Percentiles rank a stretch among this genome's conserved stretches.
These are phyloP conservation scores for Agapornis roseicollis DNA, from an alignment of 2,113 vertebrate genomes.

Conservation along the genomic window DNA sequence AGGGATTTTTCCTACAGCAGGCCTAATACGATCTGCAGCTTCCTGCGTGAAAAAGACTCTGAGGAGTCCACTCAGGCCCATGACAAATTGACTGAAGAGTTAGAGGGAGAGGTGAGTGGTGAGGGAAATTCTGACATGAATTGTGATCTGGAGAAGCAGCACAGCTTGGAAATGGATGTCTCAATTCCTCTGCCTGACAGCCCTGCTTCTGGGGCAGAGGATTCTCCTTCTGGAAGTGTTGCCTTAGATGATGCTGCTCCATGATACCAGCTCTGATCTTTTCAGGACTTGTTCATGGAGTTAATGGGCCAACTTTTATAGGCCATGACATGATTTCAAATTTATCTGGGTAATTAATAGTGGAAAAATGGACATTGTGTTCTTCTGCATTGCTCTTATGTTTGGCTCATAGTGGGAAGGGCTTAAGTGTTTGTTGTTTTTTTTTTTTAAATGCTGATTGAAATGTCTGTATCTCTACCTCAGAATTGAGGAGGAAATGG, in stretches of 20 bases:
- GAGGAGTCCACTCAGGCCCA: slow-evolving; percentile 60
- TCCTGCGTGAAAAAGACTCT: slow-evolving; percentile 73
- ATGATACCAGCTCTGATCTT: not conserved
- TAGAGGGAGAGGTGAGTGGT: slow-evolving; percentile 63
- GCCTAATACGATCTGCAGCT: slow-evolving; percentile 75
- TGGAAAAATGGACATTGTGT: not conserved
- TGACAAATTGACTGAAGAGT: slow-evolving; percentile 66
- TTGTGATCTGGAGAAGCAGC: slow-evolving; percentile 47
- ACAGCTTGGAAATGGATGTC: slow-evolving; percentile 26
- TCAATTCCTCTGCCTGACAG: slow-evolving; percentile 11
- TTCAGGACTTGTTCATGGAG: not conserved
- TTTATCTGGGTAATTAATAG: not conserved
- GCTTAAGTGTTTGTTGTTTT: not conserved
- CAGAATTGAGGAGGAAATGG: not conserved
- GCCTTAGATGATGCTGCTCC: slow-evolving; percentile 36
- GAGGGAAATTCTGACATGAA: slow-evolving; percentile 23
- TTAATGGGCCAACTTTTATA: not conserved
- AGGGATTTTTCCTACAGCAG: slow-evolving; percentile 75
- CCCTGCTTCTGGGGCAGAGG: slow-evolving; percentile 42
- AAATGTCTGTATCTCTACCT: not conserved
- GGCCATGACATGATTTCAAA: not conserved
- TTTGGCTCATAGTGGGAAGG: not conserved
- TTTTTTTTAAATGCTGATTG: not conserved
- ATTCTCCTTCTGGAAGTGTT: slow-evolving; percentile 46
- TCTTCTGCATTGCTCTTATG: not conserved